A percentile compares a stretch with the other conserved stretches of the same genome.
phyloP scores from a whole-genome alignment of 1,140 invertebrate species.

The Wasmannia auropunctata region DNA sequence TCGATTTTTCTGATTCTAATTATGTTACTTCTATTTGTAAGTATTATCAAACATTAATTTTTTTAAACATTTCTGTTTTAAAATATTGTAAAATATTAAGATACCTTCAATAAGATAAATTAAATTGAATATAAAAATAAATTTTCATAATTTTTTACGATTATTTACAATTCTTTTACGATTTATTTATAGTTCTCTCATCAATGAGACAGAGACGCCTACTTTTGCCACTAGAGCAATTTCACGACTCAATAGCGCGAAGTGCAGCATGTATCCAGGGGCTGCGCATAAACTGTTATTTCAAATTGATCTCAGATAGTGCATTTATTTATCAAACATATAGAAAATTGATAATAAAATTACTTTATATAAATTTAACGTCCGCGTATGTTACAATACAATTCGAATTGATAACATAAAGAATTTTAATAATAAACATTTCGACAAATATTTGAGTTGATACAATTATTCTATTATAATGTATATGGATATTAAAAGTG shows the following conservation, averaged over 20 bases:
- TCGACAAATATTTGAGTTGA: background rate
- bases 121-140: background rate
- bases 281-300: background rate
- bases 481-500: background rate
- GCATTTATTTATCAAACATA: background rate
- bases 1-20: background rate
- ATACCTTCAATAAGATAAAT: background rate
- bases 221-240: conserved; percentile 8
- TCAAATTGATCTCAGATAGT: background rate
- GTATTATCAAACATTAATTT: background rate
- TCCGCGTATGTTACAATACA: background rate
- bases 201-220: background rate
- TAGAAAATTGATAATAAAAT: background rate
- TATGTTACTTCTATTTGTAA: background rate
- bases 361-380: background rate
- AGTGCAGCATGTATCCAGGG: conserved; percentile 25
- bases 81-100: background rate
- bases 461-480: background rate
- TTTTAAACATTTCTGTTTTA: background rate
- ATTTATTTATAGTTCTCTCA: too few relatives aligned
- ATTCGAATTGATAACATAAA: background rate
- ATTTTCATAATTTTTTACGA: background rate
- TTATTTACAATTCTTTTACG: background rate
- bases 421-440: background rate
- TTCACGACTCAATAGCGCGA: conserved; percentile 27